These are phyloP conservation scores for Drosophila pruinosa DNA, from an alignment of 1,140 invertebrate genomes.

Conservation along the genomic window DNA sequence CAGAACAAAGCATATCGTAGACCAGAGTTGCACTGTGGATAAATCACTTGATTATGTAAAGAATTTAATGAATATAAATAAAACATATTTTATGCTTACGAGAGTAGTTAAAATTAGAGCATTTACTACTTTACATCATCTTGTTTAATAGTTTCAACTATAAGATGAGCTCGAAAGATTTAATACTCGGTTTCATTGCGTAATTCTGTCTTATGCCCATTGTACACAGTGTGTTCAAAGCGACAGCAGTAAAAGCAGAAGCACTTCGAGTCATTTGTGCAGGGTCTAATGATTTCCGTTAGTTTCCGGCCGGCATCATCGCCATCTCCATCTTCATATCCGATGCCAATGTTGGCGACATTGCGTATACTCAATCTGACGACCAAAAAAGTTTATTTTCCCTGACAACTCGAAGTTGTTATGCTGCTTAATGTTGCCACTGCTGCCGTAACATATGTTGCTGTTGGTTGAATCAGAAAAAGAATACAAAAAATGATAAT, in stretches of 20 bases:
- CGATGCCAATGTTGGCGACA: conserved; percentile 17
- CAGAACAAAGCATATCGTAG: conserved; percentile 55
- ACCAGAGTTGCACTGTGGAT: conserved; percentile 41
- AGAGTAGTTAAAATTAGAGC: too few species aligned
- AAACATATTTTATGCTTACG: not conserved
- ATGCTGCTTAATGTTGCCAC: conserved; percentile 17
- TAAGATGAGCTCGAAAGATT: not conserved
- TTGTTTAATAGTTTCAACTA: not conserved
- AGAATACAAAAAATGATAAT: conserved; percentile 43
- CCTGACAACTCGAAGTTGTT: conserved; percentile 33
- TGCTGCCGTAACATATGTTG: conserved; percentile 29
- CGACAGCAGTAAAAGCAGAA: conserved; percentile 54
- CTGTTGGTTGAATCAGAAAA: conserved; percentile 30
- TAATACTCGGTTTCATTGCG: not conserved
- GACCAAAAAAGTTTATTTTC: conserved; percentile 43
- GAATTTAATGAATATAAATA: not conserved
- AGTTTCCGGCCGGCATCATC: conserved; percentile 70
- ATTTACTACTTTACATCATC: too few species aligned
- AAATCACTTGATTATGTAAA: too few species aligned
- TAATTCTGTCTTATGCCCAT: conserved; percentile 1
- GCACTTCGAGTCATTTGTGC: conserved; percentile 72
- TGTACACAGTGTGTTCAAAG: conserved; percentile 43
- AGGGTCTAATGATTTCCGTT: conserved; percentile 79
- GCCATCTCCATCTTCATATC: conserved; percentile 28
- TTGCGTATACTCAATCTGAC: conserved; percentile 39